phyloP scores from a whole-genome alignment of 1,140 invertebrate species.

The Bathynomus jamesi region DNA sequence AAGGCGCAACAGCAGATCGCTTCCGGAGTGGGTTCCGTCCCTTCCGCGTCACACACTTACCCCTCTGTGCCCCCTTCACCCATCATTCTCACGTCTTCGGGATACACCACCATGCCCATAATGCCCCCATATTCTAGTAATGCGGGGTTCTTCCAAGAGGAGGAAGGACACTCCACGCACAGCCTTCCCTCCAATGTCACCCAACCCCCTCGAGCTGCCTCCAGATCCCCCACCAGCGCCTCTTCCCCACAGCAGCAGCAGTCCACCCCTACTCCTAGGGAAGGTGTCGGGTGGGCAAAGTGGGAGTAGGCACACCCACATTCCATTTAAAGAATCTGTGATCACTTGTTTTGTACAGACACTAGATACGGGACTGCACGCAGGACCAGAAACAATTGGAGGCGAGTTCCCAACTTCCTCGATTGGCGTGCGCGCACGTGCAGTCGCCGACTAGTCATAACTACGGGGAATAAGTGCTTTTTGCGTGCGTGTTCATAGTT shows the following conservation, averaged over 20 bases:
- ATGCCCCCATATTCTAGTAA: background rate
- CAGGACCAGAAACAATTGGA: no score
- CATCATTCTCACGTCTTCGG: background rate
- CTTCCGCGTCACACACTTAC: background rate
- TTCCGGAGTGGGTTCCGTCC: background rate
- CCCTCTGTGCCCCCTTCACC: background rate
- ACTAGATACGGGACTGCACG: background rate
- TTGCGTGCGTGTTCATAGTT: no score
- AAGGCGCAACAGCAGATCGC: background rate
- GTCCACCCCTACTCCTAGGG: background rate
- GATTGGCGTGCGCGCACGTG: no score
- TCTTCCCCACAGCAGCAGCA: background rate
- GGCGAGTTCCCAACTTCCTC: no score
- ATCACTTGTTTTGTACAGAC: background rate
- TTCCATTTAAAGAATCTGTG: background rate
- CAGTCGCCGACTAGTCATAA: no score
- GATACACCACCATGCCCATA: background rate
- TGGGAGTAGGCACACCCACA: background rate
- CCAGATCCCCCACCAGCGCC: background rate
- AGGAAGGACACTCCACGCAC: background rate
- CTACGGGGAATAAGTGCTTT: no score
- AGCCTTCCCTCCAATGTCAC: background rate
- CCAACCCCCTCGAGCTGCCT: background rate
- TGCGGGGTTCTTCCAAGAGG: background rate
- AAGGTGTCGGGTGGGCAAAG: background rate